Conservation (phyloP, 2,113 vertebrate genomes). For the Noturus placidus region DNA sequence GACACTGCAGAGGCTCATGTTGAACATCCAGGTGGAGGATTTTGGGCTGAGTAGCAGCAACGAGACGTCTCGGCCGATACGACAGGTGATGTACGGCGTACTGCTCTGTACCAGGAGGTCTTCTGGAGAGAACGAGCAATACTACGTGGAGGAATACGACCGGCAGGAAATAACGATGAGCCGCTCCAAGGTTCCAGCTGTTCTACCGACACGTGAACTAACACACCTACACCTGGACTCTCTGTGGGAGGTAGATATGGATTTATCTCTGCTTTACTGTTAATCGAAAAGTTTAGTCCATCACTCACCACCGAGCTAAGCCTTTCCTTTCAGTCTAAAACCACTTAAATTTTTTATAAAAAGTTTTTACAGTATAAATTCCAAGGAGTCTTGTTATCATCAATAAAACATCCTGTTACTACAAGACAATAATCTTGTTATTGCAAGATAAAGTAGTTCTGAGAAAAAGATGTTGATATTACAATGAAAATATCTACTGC, state of each 20-base stretch:
- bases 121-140: background rate
- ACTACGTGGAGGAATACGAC: constrained; percentile 72
- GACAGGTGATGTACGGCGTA: constrained; percentile 79
- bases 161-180: constrained; percentile 67
- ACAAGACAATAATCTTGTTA: background rate
- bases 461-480: no score
- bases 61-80: constrained; percentile 69
- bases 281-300: background rate
- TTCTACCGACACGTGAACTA: background rate
- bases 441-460: no score
- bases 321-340: no score
- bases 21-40: constrained; percentile 73
- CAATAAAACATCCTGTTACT: background rate
- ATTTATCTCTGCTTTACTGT: background rate
- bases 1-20: constrained; percentile 64
- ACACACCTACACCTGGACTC: constrained; percentile 60
- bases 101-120: constrained; percentile 56
- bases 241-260: constrained; percentile 71
- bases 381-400: no score
- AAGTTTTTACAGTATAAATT: no score
- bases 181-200: constrained; percentile 38
- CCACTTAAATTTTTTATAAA: no score
- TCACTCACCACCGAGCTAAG: background rate
- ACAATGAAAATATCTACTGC: no score
- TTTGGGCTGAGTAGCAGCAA: constrained; percentile 65